Conservation (phyloP, 1,140 invertebrate genomes). For the Philotrypesis tridentata region DNA sequence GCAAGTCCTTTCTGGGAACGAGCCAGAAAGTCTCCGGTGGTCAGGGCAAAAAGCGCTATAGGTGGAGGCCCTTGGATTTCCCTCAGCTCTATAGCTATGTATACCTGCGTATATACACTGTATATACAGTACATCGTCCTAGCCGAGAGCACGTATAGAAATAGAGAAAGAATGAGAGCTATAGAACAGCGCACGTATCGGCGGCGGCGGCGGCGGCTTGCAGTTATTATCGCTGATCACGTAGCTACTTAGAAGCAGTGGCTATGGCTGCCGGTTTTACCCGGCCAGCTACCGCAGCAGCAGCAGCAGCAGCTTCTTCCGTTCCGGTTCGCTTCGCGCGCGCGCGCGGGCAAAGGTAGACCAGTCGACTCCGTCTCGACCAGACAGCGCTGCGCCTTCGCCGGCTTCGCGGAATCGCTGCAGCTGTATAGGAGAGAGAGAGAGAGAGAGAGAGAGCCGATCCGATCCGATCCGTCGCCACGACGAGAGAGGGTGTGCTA, state of each 20-base stretch:
- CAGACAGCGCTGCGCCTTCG: conserved; percentile 73
- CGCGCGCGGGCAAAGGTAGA: conserved; percentile 55
- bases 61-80: conserved; percentile 27
- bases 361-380: conserved; percentile 60
- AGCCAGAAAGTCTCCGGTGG: conserved; percentile 41
- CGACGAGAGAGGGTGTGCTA: conserved; percentile 61
- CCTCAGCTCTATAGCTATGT: too few species aligned
- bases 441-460: too few species aligned
- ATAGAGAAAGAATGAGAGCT: conserved; percentile 39
- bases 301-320: too few species aligned
- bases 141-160: conserved; percentile 39
- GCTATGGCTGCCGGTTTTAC: conserved; percentile 54
- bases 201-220: conserved; percentile 47
- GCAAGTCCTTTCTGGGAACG: conserved; percentile 37
- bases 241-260: conserved; percentile 71
- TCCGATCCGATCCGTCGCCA: too few species aligned
- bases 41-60: conserved; percentile 14
- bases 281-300: too few species aligned
- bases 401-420: conserved; percentile 66
- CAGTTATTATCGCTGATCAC: conserved; percentile 72
- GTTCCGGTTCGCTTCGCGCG: conserved; percentile 43
- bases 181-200: conserved; percentile 53
- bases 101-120: too few species aligned
- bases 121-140: too few species aligned
- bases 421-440: too few species aligned